Base-by-base conservation (phyloP, 53 echinoderm and acorn worm species). In the Luidia sarsii region DNA sequence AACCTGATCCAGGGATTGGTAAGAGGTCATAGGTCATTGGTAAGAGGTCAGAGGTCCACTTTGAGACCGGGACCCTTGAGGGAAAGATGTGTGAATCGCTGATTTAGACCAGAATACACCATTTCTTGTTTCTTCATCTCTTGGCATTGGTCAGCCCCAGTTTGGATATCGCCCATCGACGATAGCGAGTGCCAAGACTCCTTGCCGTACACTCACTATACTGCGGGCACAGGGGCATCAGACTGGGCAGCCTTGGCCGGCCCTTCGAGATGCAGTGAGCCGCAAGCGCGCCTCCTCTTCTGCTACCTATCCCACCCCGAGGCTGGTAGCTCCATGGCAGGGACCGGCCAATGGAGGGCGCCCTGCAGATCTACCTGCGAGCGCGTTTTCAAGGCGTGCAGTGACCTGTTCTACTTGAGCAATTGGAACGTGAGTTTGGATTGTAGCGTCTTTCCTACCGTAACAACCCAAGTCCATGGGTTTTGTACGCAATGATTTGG, bases 281-380 rank as follows among this genome's bases (percentile, higher is more conserved):
- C 50, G 14, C 77, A 77, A n/a, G 77, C 77, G 45, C 32, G 34
- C 2, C 33, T 77, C 57, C 30, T 77, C 21, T 77, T 77, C 60
- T 77, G 77, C 62, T 43, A 45, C 41, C 45, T 77, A 61, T 54
- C 61, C 20, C 34, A 43, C 20, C 77, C 43, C 7, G 60, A 59
- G 5, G 38, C 55, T 33, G 6, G 37, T 16, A 54, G 15, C 4
- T 1, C 18, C 24, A 19, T 25, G 15, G 53, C 68, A 13, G 43
- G 11, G 30, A 0, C 4, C 15, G 13, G 14, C 32, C 41, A 38
- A 13, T 23, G 14, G 74, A 74, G 74, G 38, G 31, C 61, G 46
- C 77, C 77, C 20, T 77, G 60, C 30, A 43, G 34, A 11, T n/a
- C 25, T 0, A n/a, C 61, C 3, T 77, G 77, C 31, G 32, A 77